A percentile compares a stretch with the other conserved stretches of the same genome.
These are phyloP conservation scores for Otolemur crassicaudatus DNA, from an alignment of 2,797 vertebrate genomes.

Conservation along the genomic window DNA sequence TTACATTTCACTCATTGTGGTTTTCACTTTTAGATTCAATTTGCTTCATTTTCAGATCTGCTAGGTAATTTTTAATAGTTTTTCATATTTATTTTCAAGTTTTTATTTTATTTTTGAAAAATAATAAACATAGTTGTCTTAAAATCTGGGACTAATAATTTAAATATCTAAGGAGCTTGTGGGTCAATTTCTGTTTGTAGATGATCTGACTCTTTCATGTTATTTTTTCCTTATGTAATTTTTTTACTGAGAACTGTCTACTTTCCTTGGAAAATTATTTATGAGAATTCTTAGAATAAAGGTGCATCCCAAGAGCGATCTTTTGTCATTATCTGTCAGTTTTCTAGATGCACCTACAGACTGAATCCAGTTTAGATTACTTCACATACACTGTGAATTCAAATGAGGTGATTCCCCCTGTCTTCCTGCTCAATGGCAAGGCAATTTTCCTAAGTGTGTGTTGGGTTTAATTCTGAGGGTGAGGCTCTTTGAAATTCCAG, in stretches of 20 bases:
- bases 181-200: neutral
- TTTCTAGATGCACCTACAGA: neutral
- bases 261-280: conserved; percentile 20
- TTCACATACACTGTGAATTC: neutral
- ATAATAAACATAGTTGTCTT: neutral
- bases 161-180: conserved; percentile 32
- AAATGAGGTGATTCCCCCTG: neutral
- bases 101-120: conserved; percentile 19
- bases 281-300: neutral
- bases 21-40: conserved; percentile 5
- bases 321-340: neutral
- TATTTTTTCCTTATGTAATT: neutral
- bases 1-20: conserved; percentile 14
- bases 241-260: neutral
- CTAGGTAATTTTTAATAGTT: neutral
- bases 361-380: neutral
- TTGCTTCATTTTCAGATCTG: neutral
- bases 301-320: neutral
- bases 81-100: neutral
- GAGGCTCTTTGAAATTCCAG: neutral
- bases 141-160: neutral
- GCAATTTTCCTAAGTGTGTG: neutral
- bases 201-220: neutral
- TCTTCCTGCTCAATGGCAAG: neutral
- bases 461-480: neutral